Base-by-base conservation (phyloP, 2,888 invertebrate genomes). In the Caenorhabditis virilis region DNA sequence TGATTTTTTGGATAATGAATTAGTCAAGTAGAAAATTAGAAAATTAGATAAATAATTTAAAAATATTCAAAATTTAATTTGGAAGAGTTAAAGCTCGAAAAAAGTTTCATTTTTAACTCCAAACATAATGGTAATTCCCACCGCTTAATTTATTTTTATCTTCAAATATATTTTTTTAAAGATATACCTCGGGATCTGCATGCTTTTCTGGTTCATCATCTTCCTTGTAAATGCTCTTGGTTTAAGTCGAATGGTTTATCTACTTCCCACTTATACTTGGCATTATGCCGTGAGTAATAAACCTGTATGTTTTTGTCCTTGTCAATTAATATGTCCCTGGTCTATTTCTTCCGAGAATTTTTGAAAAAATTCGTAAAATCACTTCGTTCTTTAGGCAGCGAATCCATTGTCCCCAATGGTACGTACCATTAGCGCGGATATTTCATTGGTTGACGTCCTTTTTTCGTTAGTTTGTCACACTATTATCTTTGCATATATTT, bases 191-290 rank as follows among this genome's bases (percentile, higher is more conserved):
- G 39, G 38, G 2, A 18, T 63, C 6, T 59, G 62, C 20, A 30
- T 59, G 16, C 11, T 63, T 4, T 20, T 60, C 18, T 72, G 69
- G 57, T 13, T 46, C 27, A 25, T 58, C 9, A 51, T 72, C 6
- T 60, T 66, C 25, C 50, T 46, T 3, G n/a, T 69, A 18, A 59
- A 72, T 49, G 30, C 52, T 5, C 18, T 43, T 18, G 60, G 63
- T 0, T 56, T 55, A 35, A 69, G 72, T 52, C 53, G 50, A n/a
- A 61, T 69, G 51, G 65, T 61, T 26, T 72, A 72, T 27, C 39
- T 72, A 15, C 43, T 72, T 7, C 69, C 69, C 7, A 41, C 68
- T 11, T 72, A 72, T 23, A 72, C 72, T 18, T 72, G 63, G 60
- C 72, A 72, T 46, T 72, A 72, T 47, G 56, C 48, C 48, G 69